A percentile compares a stretch with the other conserved stretches of the same genome.
Conservation (phyloP, 2,888 invertebrate species). For the Harpalus rubripes region DNA sequence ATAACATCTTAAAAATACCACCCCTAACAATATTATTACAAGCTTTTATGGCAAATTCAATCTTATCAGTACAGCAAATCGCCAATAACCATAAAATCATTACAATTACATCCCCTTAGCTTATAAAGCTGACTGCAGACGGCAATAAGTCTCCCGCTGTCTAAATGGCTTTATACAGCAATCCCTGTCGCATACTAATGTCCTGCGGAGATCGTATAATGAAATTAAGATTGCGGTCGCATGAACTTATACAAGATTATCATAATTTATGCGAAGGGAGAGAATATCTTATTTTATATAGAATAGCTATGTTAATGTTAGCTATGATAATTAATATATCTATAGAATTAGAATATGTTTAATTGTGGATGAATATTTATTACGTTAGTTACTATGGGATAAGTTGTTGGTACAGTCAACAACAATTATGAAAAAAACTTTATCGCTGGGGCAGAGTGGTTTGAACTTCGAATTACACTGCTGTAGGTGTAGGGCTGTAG, state of each 20-base stretch:
- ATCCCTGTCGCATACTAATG: constrained; percentile 17
- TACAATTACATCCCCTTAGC: constrained; percentile 24
- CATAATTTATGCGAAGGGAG: not conserved
- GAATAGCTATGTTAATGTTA: no score
- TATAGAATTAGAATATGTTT: no score
- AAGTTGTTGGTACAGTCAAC: no score
- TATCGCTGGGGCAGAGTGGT: no score
- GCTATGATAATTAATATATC: no score
- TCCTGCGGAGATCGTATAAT: constrained; percentile 20
- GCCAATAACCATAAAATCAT: constrained; percentile 51
- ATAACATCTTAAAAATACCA: no score
- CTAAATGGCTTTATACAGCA: constrained; percentile 38
- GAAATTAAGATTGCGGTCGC: constrained; percentile 45
- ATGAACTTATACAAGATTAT: not conserved
- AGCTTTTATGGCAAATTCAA: not conserved
- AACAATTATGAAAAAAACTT: no score
- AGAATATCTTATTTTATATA: not conserved
- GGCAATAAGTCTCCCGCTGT: constrained; percentile 44
- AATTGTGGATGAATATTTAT: no score
- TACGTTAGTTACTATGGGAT: no score
- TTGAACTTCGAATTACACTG: no score
- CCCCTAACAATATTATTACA: no score
- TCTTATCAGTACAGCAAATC: constrained; percentile 34
- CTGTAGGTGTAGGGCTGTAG: no score
- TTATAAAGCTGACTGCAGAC: constrained; percentile 33